phyloP scores from a whole-genome alignment of 2,797 vertebrate genomes.

The Lepus townsendii region DNA sequence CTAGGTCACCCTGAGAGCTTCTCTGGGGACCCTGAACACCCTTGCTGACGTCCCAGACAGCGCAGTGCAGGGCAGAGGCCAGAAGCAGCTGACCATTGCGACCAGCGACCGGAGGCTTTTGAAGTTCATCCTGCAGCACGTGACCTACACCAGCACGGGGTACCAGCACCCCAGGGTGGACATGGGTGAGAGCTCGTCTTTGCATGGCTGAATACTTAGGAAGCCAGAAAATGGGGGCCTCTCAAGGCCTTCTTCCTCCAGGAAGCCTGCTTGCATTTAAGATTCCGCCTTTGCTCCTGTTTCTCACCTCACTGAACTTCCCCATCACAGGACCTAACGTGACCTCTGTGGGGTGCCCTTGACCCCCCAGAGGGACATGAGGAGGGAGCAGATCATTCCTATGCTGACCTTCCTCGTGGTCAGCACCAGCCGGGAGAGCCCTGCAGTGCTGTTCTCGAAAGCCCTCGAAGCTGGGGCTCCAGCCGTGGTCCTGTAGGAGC shows the following conservation, averaged over 20 bases:
- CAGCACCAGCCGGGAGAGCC: background rate
- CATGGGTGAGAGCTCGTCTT: conserved; percentile 83
- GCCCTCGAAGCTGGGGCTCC: background rate
- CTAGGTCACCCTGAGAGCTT: conserved; percentile 87
- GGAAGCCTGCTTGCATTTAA: conserved; percentile 19
- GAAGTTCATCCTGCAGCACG: conserved; percentile 86
- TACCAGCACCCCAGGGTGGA: conserved; percentile 87
- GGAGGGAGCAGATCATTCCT: background rate
- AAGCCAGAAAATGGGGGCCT: background rate
- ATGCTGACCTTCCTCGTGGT: rapidly evolving
- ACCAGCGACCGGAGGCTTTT: conserved; percentile 81
- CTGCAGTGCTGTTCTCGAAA: background rate
- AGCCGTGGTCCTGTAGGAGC: background rate
- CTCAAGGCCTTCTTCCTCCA: background rate
- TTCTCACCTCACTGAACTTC: background rate
- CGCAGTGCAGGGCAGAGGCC: conserved; percentile 82
- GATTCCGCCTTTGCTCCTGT: background rate
- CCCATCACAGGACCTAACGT: background rate
- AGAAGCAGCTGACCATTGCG: conserved; percentile 82
- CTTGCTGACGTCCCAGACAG: conserved; percentile 64
- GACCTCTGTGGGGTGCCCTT: background rate
- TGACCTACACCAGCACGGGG: conserved; percentile 89
- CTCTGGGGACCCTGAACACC: conserved; percentile 87
- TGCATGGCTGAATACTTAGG: background rate
- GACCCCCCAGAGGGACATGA: background rate